Base-by-base conservation (phyloP, 2,113 vertebrate genomes). In the Orthochromis indermauri region DNA sequence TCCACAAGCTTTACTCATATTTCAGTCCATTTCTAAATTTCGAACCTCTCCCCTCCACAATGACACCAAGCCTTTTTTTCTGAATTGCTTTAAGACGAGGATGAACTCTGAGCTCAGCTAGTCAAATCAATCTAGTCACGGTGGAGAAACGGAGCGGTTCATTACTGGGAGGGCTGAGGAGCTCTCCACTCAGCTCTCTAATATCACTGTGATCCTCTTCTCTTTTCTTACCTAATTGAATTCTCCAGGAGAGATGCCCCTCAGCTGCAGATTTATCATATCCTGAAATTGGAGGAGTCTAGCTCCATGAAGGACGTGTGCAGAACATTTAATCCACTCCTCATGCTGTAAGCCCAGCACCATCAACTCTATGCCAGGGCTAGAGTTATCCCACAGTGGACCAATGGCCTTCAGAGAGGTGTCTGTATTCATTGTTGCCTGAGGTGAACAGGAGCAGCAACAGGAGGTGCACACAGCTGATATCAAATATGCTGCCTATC, bases 201-300 rank as follows among this genome's bases (percentile, higher is more conserved):
- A 95, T 95, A 93, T 95, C 85, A 10, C 92, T 81, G 83, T 90
- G 91, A 95, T 94, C 93, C 93, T 91, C 87, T 90, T 92, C 91
- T 91, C 93, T 87, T 93, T 94, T 95, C 93, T 79, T 91, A 89
- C 93, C 87, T 96, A 95, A 95, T 96, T 95, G 94, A 95, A 96
- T 95, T 95, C 93, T 93, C 91, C 90, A 88, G 94, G 83, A 93
- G 92, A 96, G 84, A 94, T 92, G 90, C 92, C 93, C 91, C 92
- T 92, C 91, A 89, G 91, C 93, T 86, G 90, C 88, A 91, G 87
- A 95, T 94, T 92, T 91, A 94, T 94, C 93, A 94, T 93, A 94
- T 95, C 93, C 93, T 88, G 90, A 92, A 95, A 94, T 94, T 95
- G 94, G 91, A 93, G 76, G 91, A 91, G 94, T 94, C 89, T 78